These are phyloP conservation scores for Drosophila lacteicornis DNA, from an alignment of 1,140 invertebrate species.

Conservation along the genomic window DNA sequence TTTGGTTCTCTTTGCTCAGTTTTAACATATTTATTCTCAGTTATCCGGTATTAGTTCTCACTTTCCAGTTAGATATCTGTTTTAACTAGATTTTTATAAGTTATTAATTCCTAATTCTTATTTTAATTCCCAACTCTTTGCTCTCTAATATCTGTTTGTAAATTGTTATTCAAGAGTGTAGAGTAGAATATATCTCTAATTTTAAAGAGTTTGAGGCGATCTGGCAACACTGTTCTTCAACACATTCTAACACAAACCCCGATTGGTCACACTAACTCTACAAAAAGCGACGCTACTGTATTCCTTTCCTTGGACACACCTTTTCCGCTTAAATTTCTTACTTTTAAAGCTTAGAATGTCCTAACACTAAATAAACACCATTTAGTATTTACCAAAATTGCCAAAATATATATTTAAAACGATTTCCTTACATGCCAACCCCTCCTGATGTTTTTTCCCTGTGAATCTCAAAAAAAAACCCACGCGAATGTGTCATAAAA, in stretches of 20 bases:
- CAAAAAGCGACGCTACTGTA: no score
- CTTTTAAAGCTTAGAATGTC: background rate
- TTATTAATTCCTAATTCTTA: background rate
- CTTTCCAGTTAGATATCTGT: background rate
- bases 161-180: no score
- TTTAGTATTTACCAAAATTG: background rate
- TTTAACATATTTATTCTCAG: no score
- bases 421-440: no score
- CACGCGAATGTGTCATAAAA: background rate
- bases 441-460: background rate
- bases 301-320: no score
- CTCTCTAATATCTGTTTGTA: no score
- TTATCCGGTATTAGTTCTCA: background rate
- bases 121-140: background rate
- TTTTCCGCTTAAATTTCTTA: background rate
- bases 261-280: no score
- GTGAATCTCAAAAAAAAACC: background rate
- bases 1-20: background rate
- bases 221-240: no score
- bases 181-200: no score
- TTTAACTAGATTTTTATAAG: background rate
- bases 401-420: no score
- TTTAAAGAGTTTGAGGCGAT: no score
- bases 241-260: no score
- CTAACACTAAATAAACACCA: background rate